Percentiles rank a stretch among this genome's conserved stretches.
phyloP scores from a whole-genome alignment of 2,113 vertebrate genomes.

The Eulemur macaco region DNA sequence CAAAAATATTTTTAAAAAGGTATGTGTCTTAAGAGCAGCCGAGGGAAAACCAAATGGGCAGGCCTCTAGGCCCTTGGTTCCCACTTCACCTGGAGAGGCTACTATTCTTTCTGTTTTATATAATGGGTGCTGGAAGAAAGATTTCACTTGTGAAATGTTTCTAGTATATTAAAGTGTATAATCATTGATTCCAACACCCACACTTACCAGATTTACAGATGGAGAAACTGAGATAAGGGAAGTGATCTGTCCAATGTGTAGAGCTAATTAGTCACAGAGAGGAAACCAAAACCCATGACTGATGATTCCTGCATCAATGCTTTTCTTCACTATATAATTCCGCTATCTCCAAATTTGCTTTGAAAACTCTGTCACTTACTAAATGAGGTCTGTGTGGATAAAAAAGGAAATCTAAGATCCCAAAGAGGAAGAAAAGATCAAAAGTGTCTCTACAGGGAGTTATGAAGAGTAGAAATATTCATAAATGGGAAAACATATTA shows the following conservation, averaged over 20 bases:
- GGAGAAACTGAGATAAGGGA: conserved; percentile 53
- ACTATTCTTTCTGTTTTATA: neutral
- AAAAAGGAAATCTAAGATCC: conserved; percentile 66
- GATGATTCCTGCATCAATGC: neutral
- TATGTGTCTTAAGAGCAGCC: neutral
- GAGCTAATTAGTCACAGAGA: conserved; percentile 42
- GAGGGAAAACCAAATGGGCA: neutral
- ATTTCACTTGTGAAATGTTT: conserved; percentile 8
- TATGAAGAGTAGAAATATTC: conserved; percentile 55
- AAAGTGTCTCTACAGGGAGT: conserved; percentile 33
- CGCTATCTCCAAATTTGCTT: conserved; percentile 56
- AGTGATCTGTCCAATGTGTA: conserved; percentile 22
- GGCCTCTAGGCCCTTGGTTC: neutral
- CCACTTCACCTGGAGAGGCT: neutral
- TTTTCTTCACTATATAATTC: conserved; percentile 31
- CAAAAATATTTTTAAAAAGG: no score
- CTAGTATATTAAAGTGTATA: neutral
- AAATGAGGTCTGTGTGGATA: conserved; percentile 56
- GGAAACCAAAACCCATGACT: conserved; percentile 46
- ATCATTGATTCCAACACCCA: neutral
- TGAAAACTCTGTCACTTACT: conserved; percentile 61
- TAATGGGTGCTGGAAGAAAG: neutral
- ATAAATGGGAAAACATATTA: conserved; percentile 41
- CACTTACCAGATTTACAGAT: neutral
- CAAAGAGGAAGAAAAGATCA: conserved; percentile 55